Evolutionary conservation across 2,888 invertebrate species (phyloP).

Genomic region (Sisyra terminalis): DNA sequence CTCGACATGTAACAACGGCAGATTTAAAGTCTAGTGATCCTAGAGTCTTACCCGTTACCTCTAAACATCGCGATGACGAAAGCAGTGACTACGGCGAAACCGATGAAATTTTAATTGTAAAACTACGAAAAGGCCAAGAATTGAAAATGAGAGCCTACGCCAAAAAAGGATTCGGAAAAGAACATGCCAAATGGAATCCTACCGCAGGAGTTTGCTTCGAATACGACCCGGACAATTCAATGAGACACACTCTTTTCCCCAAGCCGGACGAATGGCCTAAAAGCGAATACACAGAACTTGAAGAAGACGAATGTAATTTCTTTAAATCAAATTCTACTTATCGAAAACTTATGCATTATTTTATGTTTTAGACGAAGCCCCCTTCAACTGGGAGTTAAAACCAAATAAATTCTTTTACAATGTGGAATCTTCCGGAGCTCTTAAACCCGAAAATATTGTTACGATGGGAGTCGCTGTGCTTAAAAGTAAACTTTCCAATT

Average conservation of each 20-base stretch:
- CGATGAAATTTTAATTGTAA: constrained; percentile 68
- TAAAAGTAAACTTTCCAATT: constrained; percentile 88
- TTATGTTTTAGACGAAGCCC: constrained; percentile 54
- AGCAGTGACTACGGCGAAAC: constrained; percentile 86
- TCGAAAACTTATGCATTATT: constrained; percentile 2
- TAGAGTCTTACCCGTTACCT: constrained; percentile 85
- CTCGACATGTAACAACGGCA: constrained; percentile 89
- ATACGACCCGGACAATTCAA: constrained; percentile 96
- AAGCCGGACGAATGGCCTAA: constrained; percentile 99
- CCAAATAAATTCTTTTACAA: constrained; percentile 96
- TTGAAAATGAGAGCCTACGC: constrained; percentile 90
- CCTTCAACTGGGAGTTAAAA: constrained; percentile 85
- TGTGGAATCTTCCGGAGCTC: constrained; percentile 87
- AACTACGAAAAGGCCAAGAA: constrained; percentile 73
- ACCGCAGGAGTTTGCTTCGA: constrained; percentile 97
- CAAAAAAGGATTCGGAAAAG: constrained; percentile 93
- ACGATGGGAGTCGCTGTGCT: constrained; percentile 84
- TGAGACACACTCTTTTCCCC: constrained; percentile 89
- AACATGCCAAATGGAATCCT: constrained; percentile 99
- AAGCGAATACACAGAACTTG: constrained; percentile 88
- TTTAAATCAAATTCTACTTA: constrained; percentile 3
- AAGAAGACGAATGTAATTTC: constrained; percentile 76
- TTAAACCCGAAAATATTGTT: constrained; percentile 94
- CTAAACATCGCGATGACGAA: constrained; percentile 81
- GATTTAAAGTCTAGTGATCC: constrained; percentile 87